Percentiles rank a stretch among this genome's conserved stretches.
These are phyloP conservation scores for Plebejus melissa DNA, from an alignment of 2,888 invertebrate genomes.

Conservation along the genomic window DNA sequence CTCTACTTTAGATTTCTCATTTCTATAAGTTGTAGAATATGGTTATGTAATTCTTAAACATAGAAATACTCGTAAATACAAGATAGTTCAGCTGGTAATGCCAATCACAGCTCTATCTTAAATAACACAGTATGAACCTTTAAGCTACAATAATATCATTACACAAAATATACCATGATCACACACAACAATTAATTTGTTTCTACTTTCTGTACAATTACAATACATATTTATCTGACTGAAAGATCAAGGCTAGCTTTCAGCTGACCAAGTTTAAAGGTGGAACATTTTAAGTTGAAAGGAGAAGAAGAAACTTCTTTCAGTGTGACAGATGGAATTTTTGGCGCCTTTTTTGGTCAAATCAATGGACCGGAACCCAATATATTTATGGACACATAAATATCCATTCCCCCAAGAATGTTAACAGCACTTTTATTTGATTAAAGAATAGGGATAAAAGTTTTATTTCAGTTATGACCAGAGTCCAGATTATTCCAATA, in stretches of 20 bases:
- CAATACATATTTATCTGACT: background rate
- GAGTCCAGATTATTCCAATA: background rate
- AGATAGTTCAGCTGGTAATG: too few species aligned
- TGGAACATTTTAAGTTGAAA: background rate
- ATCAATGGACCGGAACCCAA: background rate
- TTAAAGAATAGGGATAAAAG: background rate
- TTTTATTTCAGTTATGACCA: background rate
- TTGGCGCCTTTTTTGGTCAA: background rate
- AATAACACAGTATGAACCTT: background rate
- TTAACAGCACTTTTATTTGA: background rate
- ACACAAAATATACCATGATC: background rate
- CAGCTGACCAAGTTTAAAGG: background rate
- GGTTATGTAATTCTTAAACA: too few species aligned
- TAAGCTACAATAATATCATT: background rate
- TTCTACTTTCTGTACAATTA: background rate
- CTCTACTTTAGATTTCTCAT: too few species aligned
- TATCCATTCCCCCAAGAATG: background rate
- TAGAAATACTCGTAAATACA: background rate
- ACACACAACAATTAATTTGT: background rate
- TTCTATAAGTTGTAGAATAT: too few species aligned
- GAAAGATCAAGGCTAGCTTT: background rate
- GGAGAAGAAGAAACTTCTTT: background rate
- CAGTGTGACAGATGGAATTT: background rate
- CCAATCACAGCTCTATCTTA: background rate
- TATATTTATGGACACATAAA: background rate